These are phyloP conservation scores for Phaethornis superciliosus DNA, from an alignment of 2,113 vertebrate species.

Conservation along the genomic window DNA sequence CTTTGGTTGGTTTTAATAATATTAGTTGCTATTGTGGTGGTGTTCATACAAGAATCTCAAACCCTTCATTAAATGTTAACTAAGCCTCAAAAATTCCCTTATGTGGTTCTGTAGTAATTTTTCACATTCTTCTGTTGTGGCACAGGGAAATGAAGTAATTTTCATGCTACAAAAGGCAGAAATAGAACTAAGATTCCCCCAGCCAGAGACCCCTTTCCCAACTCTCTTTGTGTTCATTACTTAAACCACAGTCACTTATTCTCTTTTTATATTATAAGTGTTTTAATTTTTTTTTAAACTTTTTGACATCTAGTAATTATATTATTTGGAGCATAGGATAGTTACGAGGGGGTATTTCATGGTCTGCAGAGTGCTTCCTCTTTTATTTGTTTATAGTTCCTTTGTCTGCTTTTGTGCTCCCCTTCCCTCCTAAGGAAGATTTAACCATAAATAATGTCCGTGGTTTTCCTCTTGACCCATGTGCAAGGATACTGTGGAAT, in stretches of 20 bases:
- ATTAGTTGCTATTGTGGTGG: not conserved
- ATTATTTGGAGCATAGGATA: not conserved
- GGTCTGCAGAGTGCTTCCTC: not conserved
- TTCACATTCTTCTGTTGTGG: not conserved
- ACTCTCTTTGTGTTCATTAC: not conserved
- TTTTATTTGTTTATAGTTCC: not conserved
- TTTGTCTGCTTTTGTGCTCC: not conserved
- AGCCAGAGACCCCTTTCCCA: not conserved
- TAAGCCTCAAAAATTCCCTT: conserved; percentile 8
- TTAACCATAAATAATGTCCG: not conserved
- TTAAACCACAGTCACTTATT: not conserved
- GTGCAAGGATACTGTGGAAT: not conserved
- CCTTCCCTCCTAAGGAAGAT: not conserved
- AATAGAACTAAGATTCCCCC: not conserved
- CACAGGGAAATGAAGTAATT: not conserved
- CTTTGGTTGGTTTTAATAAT: conserved; percentile 8
- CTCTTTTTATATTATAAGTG: not conserved
- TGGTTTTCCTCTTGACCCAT: not conserved
- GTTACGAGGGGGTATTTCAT: not conserved
- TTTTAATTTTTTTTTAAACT: not conserved
- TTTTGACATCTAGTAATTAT: not conserved
- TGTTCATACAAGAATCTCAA: not conserved
- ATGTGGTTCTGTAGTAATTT: not conserved
- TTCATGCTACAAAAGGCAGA: not conserved
- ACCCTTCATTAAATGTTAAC: not conserved